Conservation (phyloP, 2,797 vertebrate genomes). For the Clarias platycephalus region DNA sequence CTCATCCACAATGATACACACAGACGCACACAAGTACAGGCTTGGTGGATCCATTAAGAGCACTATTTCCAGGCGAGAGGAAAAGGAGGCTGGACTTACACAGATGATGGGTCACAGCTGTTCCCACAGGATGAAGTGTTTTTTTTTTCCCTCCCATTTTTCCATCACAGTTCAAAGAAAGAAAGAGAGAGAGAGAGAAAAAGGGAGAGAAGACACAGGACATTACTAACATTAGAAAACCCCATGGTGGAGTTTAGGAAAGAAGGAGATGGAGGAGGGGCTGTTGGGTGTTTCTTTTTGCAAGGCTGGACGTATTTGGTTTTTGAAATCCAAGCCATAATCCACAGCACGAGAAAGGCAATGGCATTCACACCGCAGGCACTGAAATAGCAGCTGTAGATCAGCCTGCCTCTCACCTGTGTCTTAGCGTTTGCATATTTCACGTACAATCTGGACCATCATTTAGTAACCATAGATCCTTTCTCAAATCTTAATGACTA, state of each 20-base stretch:
- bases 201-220: slow-evolving; percentile 25
- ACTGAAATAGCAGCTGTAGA: slow-evolving; percentile 39
- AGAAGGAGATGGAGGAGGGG: slow-evolving; percentile 33
- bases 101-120: slow-evolving; percentile 62
- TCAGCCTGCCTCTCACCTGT: slow-evolving; percentile 25
- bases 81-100: slow-evolving; percentile 34
- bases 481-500: slow-evolving; percentile 1
- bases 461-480: neutral
- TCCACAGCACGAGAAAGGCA: slow-evolving; percentile 31
- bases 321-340: slow-evolving; percentile 30
- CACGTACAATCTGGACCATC: neutral
- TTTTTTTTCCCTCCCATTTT: slow-evolving; percentile 43
- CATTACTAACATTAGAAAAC: slow-evolving; percentile 49
- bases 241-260: slow-evolving; percentile 38
- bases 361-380: slow-evolving; percentile 31
- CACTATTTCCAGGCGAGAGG: slow-evolving; percentile 53
- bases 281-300: slow-evolving; percentile 30
- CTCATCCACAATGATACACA: slow-evolving; percentile 36
- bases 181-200: slow-evolving; percentile 36
- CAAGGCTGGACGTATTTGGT: slow-evolving; percentile 40
- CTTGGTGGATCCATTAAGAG: slow-evolving; percentile 60
- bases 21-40: slow-evolving; percentile 45
- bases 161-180: slow-evolving; percentile 54
- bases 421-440: neutral
- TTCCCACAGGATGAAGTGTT: slow-evolving; percentile 56